Percentiles rank a stretch among this genome's conserved stretches.
These are phyloP conservation scores for Anseranas semipalmata DNA, from an alignment of 2,113 vertebrate species.

Conservation along the genomic window DNA sequence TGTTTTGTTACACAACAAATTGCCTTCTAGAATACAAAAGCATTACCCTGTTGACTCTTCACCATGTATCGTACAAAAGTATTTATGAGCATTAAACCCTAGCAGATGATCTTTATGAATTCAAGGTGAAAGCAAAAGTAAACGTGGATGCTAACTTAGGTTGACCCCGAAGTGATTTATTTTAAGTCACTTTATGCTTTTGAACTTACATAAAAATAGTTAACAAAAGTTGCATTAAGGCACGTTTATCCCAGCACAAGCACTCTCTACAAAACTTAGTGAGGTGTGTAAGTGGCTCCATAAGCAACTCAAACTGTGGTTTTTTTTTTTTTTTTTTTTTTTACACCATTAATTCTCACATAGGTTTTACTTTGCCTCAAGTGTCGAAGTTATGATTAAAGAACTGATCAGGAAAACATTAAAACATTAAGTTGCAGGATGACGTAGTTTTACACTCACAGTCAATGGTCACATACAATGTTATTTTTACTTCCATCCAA, in stretches of 20 bases:
- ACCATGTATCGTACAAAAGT: accelerated
- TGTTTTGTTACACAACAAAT: no score
- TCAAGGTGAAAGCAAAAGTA: background rate
- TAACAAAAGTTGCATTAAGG: background rate
- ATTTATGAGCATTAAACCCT: accelerated
- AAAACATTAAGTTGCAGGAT: background rate
- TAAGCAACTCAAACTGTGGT: background rate
- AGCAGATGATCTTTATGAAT: accelerated
- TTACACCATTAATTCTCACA: accelerated
- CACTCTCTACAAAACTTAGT: background rate
- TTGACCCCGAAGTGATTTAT: background rate
- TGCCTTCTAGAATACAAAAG: background rate
- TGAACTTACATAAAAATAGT: background rate
- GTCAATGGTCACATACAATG: accelerated
- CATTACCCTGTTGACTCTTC: accelerated
- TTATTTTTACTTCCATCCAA: background rate
- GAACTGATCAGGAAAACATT: background rate
- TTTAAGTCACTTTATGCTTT: background rate
- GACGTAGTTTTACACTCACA: background rate
- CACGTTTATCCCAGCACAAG: background rate
- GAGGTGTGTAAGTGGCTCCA: background rate
- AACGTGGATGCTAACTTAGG: background rate
- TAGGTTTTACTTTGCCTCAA: background rate
- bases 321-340: no score
- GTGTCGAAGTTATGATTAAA: background rate